Evolutionary conservation across 1,140 invertebrate genomes (phyloP), one percentile per base, ranked within the genome.

Genomic region (Drosophila fuyamai): DNA sequence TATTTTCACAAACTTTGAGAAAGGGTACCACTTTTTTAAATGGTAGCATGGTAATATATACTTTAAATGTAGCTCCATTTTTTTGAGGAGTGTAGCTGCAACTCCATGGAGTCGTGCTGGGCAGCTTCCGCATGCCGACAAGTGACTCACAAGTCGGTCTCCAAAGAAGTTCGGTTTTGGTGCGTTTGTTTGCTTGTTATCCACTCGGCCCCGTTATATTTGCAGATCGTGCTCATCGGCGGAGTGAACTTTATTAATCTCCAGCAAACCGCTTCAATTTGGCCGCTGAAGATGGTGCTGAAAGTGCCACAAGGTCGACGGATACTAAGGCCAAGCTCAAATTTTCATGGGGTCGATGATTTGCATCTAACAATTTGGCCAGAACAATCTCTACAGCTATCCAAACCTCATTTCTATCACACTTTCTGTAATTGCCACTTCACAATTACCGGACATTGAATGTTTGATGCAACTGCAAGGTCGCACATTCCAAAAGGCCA

Each of bases 101-200:
- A 16, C 36, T 32, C 48, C 8, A 27, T 16, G 55, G 43, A 76
- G 80, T 83, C 81, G 81, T 83, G 81, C 81, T 83, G 58, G 65
- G 72, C 65, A 79, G 78, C 82, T 85, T 86, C 82, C 82, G 82
- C 82, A 88, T 85, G 72, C 72, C 72, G 79, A 89, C 83, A 88
- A 88, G 83, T 88, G 83, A 88, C 71, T 88, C 70, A 68, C 36
- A 63, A 35, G 71, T 50, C 59, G 41, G 62, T 72, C 47, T 35
- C 58, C 47, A 72, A 72, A 72, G 55, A 60, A 72, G 70, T 47
- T 65, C 14, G 75, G 70, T 79, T 83, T 83, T 81, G 62, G 76
- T 62, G 79, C 79, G 65, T 77, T 83, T 81, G 75, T 83, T 81
- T 81, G 78, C 46, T 79, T 59, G 61, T 44, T 76, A 43, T 56